These are phyloP conservation scores for human DNA, from an alignment of 2,113 vertebrate genomes.

Conservation along the genomic window GRCh38 chr4:25800501-25801000, in stretches of 20 bases:
- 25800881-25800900: not conserved
- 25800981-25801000: not conserved
- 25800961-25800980: not conserved
- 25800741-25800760: not conserved
- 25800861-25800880: not conserved
- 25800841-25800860: not conserved
- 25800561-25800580: constrained; percentile 38
- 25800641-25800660: not conserved
- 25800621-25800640: not conserved
- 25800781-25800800: not conserved
- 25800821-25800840: not conserved
- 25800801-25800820: not conserved
- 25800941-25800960: not conserved
- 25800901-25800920: not conserved
- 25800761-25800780: not conserved
- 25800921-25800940: not conserved
- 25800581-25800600: not conserved
- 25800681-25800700: constrained; percentile 28
- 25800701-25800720: not conserved
- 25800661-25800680: not conserved
- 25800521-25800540: constrained; percentile 65
- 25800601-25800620: not conserved
- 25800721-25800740: not conserved
- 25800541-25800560: constrained; percentile 54
- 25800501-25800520: constrained; percentile 61